A percentile compares a stretch with the other conserved stretches of the same genome.
These are phyloP conservation scores for Ctenosaura bakeri DNA, from an alignment of 2,797 vertebrate species.

Conservation along the genomic window DNA sequence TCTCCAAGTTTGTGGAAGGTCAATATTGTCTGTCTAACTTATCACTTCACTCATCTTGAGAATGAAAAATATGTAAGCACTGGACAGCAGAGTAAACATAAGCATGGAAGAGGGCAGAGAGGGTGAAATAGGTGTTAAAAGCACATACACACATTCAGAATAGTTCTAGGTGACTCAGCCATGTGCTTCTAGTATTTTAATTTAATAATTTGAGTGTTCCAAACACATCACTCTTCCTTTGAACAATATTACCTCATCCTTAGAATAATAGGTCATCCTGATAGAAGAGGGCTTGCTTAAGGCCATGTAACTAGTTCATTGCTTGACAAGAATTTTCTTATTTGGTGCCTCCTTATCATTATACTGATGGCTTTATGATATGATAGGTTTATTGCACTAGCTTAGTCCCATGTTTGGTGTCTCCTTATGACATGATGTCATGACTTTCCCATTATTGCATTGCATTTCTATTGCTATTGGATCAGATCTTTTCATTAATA, in stretches of 20 bases:
- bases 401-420: too few species aligned
- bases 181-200: neutral
- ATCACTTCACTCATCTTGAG: neutral
- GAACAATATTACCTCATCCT: neutral
- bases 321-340: neutral
- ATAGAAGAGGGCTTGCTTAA: neutral
- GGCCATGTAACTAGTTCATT: neutral
- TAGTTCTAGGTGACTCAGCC: neutral
- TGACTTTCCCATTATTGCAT: too few species aligned
- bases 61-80: neutral
- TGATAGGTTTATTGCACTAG: too few species aligned
- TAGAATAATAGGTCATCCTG: neutral
- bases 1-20: neutral
- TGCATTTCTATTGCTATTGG: too few species aligned
- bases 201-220: neutral
- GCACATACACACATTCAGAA: neutral
- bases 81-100: neutral
- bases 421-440: too few species aligned
- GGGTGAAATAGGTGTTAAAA: neutral
- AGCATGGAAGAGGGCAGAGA: neutral
- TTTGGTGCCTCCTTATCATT: neutral
- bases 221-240: neutral
- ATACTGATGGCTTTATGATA: too few species aligned
- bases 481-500: too few species aligned
- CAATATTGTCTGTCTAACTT: conserved; percentile 15